Evolutionary conservation across 1,140 invertebrate genomes (phyloP), one percentile per base, ranked within the genome.

Genomic region (Brachystomella parvula): DNA sequence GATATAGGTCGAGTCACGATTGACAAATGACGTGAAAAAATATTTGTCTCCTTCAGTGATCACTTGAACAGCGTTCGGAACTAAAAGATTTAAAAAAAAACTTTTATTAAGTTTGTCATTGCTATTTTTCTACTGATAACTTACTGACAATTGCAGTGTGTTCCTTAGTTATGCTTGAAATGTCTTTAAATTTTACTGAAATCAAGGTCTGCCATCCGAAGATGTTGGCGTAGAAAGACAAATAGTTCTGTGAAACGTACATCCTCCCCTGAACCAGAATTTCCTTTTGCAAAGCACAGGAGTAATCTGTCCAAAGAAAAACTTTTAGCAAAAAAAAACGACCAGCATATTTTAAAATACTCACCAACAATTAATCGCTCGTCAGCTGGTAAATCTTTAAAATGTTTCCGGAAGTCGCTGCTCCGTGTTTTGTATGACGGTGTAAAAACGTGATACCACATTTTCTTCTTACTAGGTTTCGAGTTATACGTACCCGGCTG

Each of bases 221-320:
- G 73, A 96, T 95, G 78, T 93, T 96, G 30, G 93, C 92, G 81
- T 96, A 91, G 81, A 96, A 96, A 78, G 92, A 94, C 57, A 96
- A 82, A 82, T 89, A 93, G 78, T 92, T 92, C 81, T 93, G 90
- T 17, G 92, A 92, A 17, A 94, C 87, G 79, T 95, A 96, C 69
- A 96, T 81, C 28, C 93, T 83, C 2, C 94, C 94, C 76, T 96
- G 93, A 6, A 91, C 88, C 64, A 96, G 79, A 75, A 96, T 95
- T 76, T 96, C 93, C 75, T 90, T 88, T 78, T 96, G 92, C 30
- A 96, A 79, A n/a, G 93, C 93, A 81, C 93, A 96, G 15, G 93
- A 95, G 80, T 96, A 96, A 83, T 96, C 92, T 95, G 79, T 31
- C 28, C 3, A 30, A 59, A 60, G 3, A 61, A 30, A 57, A 39